Evolutionary conservation across 2,113 vertebrate species (phyloP), one percentile per base, ranked within the genome.

Genomic region (Galbula dea): DNA sequence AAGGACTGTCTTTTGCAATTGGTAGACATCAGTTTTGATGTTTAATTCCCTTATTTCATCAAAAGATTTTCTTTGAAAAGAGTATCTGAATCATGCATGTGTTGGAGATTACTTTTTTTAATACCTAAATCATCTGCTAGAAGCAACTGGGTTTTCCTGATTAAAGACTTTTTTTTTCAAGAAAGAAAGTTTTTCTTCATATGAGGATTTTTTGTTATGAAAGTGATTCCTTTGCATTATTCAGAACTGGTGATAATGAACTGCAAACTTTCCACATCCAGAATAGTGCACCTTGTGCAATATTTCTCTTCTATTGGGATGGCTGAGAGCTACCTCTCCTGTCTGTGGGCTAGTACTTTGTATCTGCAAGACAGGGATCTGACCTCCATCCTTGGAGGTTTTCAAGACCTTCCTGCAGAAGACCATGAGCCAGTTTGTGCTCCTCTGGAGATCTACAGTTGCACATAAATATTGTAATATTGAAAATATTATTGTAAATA

Each of bases 1-100:
- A 52, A 78, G 69, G 67, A 39, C 94, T 90, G 80, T 32, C 62
- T 90, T 32, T 59, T 83, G 58, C 82, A 90, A 41, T 0, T 57
- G 65, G 68, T 32, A 84, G 65, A 52, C 4, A 11, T 41, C 65
- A 52, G 59, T n/a, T 93, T 96, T 94, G 89, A 92, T 90, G 80
- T 87, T 94, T 92, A 57, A 91, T 94, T 92, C 86, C 66, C 66
- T 90, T 41, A 57, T 68, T 96, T 81, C 77, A 90, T 82, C 88
- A 83, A 90, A 90, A 89, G 58, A 14, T 16, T 93, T 79, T 5
- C 24, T 90, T 73, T 88, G 37, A 90, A 74, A 85, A 45, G 46
- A 71, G 12, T 15, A n/a, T 58, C 67, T 86, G 59, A 95, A 82
- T 90, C 89, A 85, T 86, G 49, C 66, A 84, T 69, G 69, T 69